Base-by-base conservation (phyloP, 2,113 vertebrate species). In the Prunella fulvescens region DNA sequence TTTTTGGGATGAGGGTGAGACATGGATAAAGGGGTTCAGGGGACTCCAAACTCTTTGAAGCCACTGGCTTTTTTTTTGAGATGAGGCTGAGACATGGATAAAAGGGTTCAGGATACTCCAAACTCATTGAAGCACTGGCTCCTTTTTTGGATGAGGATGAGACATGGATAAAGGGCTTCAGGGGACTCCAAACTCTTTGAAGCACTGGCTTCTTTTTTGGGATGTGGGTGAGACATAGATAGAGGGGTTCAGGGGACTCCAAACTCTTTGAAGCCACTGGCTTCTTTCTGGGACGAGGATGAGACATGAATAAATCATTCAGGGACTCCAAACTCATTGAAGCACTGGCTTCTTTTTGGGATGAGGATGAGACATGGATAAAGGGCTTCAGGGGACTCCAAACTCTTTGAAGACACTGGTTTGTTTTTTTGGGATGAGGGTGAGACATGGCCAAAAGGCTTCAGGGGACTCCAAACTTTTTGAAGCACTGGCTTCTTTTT, bases 121-220 rank as follows among this genome's bases (percentile, higher is more conserved):
- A 51, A 64, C 24, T 10, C n/a, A n/a, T n/a, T n/a, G n/a, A n/a
- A n/a, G n/a, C n/a, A n/a, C n/a, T n/a, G n/a, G n/a, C n/a, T n/a
- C n/a, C n/a, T n/a, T n/a, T 31, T 53, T 4, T 14, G 9, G 31
- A 25, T n/a, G 31, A 1, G 8, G 19, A 4, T 28, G 3, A 42
- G 12, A 40, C 18, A 31, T 12, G 29, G 48, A 22, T 47, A 9
- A 77, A 93, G n/a, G 13, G 3, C 9, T 17, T 35, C 19, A 31
- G 11, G 11, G 1, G 54, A 33, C 19, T 56, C 18, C 18, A 22
- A 50, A 62, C 39, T 13, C 39, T 35, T 51, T 26, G 48, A 72
- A 67, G 11, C 15, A 28, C 19, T 10, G 14, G 16, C 2, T 1
- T 64, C 40, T 33, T 73, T 54, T 66, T 19, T 5, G 26, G 10